A percentile compares a stretch with the other conserved stretches of the same genome.
Evolutionary conservation across 2,888 invertebrate species (phyloP).

Genomic region (Zhuqinia jingwanae): DNA sequence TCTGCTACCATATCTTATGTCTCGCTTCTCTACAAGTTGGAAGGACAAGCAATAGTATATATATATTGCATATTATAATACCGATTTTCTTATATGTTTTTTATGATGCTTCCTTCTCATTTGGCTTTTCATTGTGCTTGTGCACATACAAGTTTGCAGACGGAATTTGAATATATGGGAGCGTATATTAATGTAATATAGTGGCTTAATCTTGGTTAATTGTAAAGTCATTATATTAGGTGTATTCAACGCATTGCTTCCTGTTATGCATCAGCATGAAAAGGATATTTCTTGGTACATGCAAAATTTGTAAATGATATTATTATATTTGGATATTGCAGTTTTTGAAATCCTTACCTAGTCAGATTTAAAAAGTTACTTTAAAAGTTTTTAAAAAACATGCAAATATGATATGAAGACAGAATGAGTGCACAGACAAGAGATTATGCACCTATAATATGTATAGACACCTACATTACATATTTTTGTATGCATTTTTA

Average conservation of each 20-base stretch:
- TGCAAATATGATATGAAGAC: not conserved
- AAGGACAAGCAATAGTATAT: conserved; percentile 26
- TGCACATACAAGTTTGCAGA: not conserved
- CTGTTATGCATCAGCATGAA: too few species aligned
- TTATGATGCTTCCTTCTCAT: not conserved
- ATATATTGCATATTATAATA: conserved; percentile 1
- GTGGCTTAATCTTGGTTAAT: not conserved
- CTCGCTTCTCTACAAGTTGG: conserved; percentile 8
- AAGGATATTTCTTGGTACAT: not conserved
- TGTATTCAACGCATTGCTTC: not conserved
- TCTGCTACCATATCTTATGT: not conserved
- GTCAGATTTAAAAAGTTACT: not conserved
- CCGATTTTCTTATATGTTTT: too few species aligned
- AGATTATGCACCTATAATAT: not conserved
- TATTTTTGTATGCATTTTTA: too few species aligned
- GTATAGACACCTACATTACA: too few species aligned
- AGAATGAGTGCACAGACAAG: conserved; percentile 14
- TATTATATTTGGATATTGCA: not conserved
- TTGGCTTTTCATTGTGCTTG: conserved; percentile 7
- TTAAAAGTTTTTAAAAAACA: conserved; percentile 11
- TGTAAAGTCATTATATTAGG: not conserved
- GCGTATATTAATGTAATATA: not conserved
- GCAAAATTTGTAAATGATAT: not conserved
- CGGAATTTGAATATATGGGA: not conserved
- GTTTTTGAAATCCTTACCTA: conserved; percentile 29